phyloP scores from a whole-genome alignment of 2,888 invertebrate genomes.

The Polymixis lichenea region DNA sequence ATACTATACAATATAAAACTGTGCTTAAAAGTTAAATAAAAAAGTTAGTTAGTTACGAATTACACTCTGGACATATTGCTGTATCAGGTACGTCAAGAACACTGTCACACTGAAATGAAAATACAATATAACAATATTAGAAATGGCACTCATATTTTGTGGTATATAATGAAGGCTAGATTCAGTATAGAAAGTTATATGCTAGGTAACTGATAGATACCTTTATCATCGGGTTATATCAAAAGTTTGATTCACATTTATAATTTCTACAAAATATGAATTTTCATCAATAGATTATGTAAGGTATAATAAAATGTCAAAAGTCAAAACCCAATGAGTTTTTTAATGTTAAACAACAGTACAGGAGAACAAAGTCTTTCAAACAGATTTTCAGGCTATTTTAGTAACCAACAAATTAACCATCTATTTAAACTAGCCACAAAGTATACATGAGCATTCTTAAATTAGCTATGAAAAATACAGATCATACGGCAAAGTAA shows the following conservation, averaged over 20 bases:
- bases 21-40: slow-evolving; percentile 13
- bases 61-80: slow-evolving; percentile 82
- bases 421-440: slow-evolving; percentile 20
- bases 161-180: slow-evolving; percentile 6
- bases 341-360: neutral
- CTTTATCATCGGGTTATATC: neutral
- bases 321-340: neutral
- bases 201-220: neutral
- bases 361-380: neutral
- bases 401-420: slow-evolving; percentile 12
- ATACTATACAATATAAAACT: slow-evolving; percentile 21
- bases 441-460: slow-evolving; percentile 49
- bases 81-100: slow-evolving; percentile 86
- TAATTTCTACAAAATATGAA: too few relatives aligned
- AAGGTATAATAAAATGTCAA: neutral
- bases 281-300: too few relatives aligned
- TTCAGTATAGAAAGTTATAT: slow-evolving; percentile 22
- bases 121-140: slow-evolving; percentile 68
- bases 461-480: slow-evolving; percentile 43
- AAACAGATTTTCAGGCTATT: too few relatives aligned
- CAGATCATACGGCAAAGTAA: slow-evolving; percentile 47
- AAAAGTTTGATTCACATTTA: neutral
- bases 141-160: slow-evolving; percentile 61
- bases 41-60: slow-evolving; percentile 67
- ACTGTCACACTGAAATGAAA: slow-evolving; percentile 87